Evolutionary conservation across 2,888 invertebrate genomes (phyloP).

Genomic region (Antheraea assamensis): DNA sequence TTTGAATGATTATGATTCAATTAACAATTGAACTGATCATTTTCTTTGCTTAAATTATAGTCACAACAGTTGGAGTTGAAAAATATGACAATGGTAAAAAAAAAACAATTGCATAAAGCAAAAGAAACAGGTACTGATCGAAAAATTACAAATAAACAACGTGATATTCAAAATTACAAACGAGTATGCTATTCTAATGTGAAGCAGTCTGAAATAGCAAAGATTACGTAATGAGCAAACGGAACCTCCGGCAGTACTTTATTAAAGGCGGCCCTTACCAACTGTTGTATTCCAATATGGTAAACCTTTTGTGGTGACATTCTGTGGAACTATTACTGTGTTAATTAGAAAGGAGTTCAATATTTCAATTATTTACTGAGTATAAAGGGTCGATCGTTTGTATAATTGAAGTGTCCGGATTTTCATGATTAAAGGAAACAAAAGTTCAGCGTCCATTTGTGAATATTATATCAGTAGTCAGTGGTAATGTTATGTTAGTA

Average conservation of each 20-base stretch:
- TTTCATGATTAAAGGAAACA: background rate
- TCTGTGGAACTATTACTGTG: constrained; percentile 52
- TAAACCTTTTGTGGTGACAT: constrained; percentile 57
- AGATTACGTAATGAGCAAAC: constrained; percentile 2
- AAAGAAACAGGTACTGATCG: background rate
- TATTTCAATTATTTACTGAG: background rate
- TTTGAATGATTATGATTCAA: no score
- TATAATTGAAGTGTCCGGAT: background rate
- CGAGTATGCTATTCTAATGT: background rate
- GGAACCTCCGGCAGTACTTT: constrained; percentile 36
- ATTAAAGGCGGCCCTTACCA: constrained; percentile 56
- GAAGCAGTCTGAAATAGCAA: background rate
- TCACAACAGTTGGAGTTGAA: background rate
- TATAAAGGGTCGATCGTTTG: background rate
- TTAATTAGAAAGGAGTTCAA: constrained; percentile 55
- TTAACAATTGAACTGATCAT: no score
- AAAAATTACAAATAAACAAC: background rate
- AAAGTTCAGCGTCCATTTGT: background rate
- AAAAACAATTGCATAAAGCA: background rate
- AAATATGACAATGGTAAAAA: background rate
- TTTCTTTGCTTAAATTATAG: no score
- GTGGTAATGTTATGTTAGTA: no score
- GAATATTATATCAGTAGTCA: background rate
- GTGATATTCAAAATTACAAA: background rate
- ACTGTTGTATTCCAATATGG: constrained; percentile 42